A percentile compares a stretch with the other conserved stretches of the same genome.
Evolutionary conservation across 2,888 invertebrate species (phyloP).

Genomic region (Geophilus truncorum): DNA sequence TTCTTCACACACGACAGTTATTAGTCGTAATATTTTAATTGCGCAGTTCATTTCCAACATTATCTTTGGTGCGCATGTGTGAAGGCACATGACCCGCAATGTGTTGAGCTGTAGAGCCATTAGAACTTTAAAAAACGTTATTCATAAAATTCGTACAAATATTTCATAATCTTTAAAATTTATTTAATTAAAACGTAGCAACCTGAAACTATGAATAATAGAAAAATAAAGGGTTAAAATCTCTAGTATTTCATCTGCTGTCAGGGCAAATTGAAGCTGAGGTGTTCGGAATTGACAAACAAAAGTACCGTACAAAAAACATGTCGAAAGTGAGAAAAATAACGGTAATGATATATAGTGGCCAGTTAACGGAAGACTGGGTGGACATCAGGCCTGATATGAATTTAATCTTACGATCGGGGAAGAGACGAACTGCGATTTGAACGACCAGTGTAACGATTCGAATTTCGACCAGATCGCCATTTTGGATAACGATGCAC

Average conservation of each 20-base stretch:
- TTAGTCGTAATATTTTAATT: not conserved
- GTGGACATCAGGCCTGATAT: conserved; percentile 21
- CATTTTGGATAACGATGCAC: conserved; percentile 54
- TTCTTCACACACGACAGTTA: not conserved
- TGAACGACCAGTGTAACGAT: conserved; percentile 67
- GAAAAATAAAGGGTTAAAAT: not conserved
- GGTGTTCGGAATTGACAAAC: not conserved
- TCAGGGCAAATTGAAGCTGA: conserved; percentile 7
- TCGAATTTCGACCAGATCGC: conserved; percentile 82
- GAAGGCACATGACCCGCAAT: not conserved
- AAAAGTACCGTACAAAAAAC: not conserved
- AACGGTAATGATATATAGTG: too few species aligned
- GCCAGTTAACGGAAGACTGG: conserved; percentile 15
- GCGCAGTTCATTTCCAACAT: not conserved
- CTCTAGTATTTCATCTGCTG: not conserved
- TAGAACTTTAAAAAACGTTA: too few species aligned
- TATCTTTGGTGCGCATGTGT: not conserved
- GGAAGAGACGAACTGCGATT: conserved; percentile 65
- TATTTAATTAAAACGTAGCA: not conserved
- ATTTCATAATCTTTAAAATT: too few species aligned
- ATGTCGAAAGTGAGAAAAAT: too few species aligned
- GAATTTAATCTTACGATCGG: conserved; percentile 7
- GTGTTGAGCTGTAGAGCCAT: too few species aligned
- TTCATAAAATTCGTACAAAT: too few species aligned
- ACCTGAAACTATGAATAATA: not conserved